Evolutionary conservation across 2,888 invertebrate species (phyloP), one percentile per base, ranked within the genome.

Genomic region (Acleris sparsana): DNA sequence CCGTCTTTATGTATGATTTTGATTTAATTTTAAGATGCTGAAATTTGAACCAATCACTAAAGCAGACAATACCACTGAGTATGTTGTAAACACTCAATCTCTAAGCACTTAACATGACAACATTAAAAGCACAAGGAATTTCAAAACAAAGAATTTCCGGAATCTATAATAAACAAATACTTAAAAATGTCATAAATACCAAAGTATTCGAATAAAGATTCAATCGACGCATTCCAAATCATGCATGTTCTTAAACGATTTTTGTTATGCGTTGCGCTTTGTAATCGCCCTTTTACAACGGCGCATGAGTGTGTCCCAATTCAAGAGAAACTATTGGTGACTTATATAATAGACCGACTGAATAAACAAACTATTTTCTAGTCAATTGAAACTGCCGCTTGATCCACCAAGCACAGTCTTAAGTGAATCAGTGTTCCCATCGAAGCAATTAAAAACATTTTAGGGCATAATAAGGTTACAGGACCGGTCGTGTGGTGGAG

Each of bases 211-310:
- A 60, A 65, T 60, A 65, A 55, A 55, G 44, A 60, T 60, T 53
- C 29, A 60, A 60, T 55, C 46, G 39, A 29, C 11, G 49, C 9
- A 46, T 66, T 61, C 17, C 17, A 57, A 44, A 56, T 48, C 17
- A 56, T 51, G 56, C 52, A 52, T 66, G 61, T 61, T 56, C 16
- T 22, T 66, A 66, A 66, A 66, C 51, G 56, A 49, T 57, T 66
- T 56, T 55, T 39, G 64, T 46, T 9, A 51, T 57, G 61, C 51
- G 61, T 61, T 52, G 57, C 51, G 56, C 33, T 66, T 66, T 66
- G 29, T 61, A 61, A 61, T 66, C 51, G 33, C 56, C 56, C 55
- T 60, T 46, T 61, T 16, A 52, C 49, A 60, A 59, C 43, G 49
- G 44, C 18, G 43, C 2, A 1, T 7, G 22, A 29, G 55, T 57